Conservation (phyloP, 2,797 vertebrate genomes). For the Siniperca obscura region DNA sequence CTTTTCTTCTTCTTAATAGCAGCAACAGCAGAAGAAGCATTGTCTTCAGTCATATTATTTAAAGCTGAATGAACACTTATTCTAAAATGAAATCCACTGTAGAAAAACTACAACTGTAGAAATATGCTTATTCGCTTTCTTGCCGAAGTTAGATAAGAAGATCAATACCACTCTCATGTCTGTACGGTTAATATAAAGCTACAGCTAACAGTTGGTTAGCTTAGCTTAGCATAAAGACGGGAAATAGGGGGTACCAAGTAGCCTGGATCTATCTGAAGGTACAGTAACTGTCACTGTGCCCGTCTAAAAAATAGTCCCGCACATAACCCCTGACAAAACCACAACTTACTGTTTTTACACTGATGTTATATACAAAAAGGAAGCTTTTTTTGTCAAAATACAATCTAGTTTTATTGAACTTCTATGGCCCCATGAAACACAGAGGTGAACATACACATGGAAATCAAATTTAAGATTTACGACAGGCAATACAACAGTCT, state of each 20-base stretch:
- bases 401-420: constrained; percentile 80
- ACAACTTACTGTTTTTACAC: neutral
- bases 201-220: neutral
- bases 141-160: neutral
- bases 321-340: neutral
- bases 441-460: constrained; percentile 39
- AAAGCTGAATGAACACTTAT: neutral
- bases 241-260: neutral
- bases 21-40: neutral
- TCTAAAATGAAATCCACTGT: neutral
- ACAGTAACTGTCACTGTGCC: neutral
- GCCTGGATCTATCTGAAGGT: neutral
- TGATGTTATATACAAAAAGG: neutral
- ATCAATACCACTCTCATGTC: neutral
- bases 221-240: neutral
- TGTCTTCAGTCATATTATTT: neutral
- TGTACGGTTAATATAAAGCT: neutral
- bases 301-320: neutral
- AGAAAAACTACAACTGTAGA: neutral
- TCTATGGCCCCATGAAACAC: constrained; percentile 58
- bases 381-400: constrained; percentile 71
- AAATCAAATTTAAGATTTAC: constrained; percentile 32
- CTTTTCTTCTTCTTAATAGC: neutral
- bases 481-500: constrained; percentile 30
- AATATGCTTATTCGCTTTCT: neutral